Base-by-base conservation (phyloP, 2,113 vertebrate genomes). In the Psephotus haematonotus region DNA sequence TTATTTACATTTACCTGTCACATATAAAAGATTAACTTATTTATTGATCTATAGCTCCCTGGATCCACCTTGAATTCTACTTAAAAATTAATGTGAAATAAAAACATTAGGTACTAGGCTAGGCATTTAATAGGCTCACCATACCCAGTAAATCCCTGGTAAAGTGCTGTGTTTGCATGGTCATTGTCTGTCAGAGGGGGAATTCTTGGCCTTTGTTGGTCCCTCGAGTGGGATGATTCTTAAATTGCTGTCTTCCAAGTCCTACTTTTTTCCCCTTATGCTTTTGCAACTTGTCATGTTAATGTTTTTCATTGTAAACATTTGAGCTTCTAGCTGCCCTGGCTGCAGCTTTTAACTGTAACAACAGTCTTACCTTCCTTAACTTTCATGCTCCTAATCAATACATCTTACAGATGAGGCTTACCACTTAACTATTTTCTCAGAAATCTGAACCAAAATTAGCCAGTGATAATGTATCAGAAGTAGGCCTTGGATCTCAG, bases 101-200 rank as follows among this genome's bases (percentile, higher is more conserved):
- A 86, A 68, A 88, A 8, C 3, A 37, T 29, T 50, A 37, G 8
- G 7, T 60, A 29, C 8, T 29, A 52, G 20, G 8, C 20, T 70
- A 52, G 63, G 9, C 9, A 37, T 69, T 64, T 64, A 69, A 37
- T 1, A 2, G 11, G 50, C 2, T 62, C 7, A 46, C 6, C 13
- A 53, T 59, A 9, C 9, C 17, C 27, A 28, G 11, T 43, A 74
- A 83, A 70, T 31, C 5, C 16, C 20, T 55, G 15, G 3, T 70
- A 60, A 75, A 49, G 14, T 2, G 1, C 4, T 69, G 31, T n/a
- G 22, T 5, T 31, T 83, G 44, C 16, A 9, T 2, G 1, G 9
- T 50, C 69, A 35, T 8, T 82, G 11, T 25, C n/a, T 69, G 1
- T 13, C 5, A 11, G 3, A 43, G 10, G 9, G 8, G 10, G 15